phyloP scores from a whole-genome alignment of 2,888 invertebrate species.

The Spicauda simplicius region DNA sequence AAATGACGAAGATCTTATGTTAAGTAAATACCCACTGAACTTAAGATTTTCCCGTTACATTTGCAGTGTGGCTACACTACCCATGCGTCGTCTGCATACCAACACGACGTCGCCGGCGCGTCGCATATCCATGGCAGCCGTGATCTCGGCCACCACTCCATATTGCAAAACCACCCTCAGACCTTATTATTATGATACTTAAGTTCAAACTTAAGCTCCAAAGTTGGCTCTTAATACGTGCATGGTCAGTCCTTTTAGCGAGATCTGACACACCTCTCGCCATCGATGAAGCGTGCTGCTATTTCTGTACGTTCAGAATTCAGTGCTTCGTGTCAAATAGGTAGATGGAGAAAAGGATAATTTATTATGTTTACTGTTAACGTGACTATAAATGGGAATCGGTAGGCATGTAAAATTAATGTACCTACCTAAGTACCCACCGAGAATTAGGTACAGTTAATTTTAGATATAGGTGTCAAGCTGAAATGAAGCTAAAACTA shows the following conservation, averaged over 20 bases:
- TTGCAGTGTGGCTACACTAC: conserved; percentile 2
- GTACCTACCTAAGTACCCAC: not conserved
- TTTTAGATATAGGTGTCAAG: not conserved
- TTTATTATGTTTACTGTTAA: conserved; percentile 24
- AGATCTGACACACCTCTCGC: conserved; percentile 61
- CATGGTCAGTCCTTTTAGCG: conserved; percentile 57
- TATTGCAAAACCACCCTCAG: conserved; percentile 39
- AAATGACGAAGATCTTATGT: no score
- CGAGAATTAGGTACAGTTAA: not conserved
- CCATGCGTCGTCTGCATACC: conserved; percentile 58
- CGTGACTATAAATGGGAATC: not conserved
- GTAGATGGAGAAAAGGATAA: conserved; percentile 28
- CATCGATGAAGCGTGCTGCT: conserved; percentile 61
- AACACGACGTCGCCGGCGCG: conserved; percentile 56
- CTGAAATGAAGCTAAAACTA: no score
- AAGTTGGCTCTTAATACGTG: conserved; percentile 39
- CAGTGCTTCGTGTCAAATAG: conserved; percentile 20
- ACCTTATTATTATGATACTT: conserved; percentile 32
- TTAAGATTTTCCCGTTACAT: not conserved
- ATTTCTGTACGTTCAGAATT: conserved; percentile 47
- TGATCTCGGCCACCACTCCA: conserved; percentile 53
- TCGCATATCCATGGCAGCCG: conserved; percentile 31
- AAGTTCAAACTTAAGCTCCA: conserved; percentile 35
- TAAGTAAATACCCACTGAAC: no score
- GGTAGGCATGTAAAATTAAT: not conserved